Evolutionary conservation across 2,113 vertebrate species (phyloP), one percentile per base, ranked within the genome.

Genomic region (Oriolus oriolus): DNA sequence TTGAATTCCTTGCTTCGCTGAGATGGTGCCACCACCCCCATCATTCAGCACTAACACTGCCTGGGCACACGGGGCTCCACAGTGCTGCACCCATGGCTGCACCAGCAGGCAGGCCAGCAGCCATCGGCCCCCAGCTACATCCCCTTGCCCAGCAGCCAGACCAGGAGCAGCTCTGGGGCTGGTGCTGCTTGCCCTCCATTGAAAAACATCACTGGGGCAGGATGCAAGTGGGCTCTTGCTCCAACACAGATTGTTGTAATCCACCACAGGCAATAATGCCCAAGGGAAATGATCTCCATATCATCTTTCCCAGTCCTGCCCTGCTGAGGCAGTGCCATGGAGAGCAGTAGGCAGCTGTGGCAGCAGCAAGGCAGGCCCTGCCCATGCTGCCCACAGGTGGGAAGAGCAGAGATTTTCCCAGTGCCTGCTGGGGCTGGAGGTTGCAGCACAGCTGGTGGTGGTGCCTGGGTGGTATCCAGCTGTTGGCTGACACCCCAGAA

Each of bases 41-140:
- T 15, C 3, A 7, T 2, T 3, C 52, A 44, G 16, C 2, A 9
- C 18, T 3, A 1, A 18, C 54, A 24, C 68, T 75, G 61, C 56
- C 57, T 13, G 7, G 28, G 60, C 17, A 9, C 3, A 2, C 56
- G 26, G 68, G 41, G 39, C 65, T 80, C 59, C 5, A 8, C 74
- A 42, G 60, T 0, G 0, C 28, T 53, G 84, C 27, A 20, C 5
- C 64, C 53, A n/a, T 0, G 11, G 78, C 39, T n/a, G 64, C 26
- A 47, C 9, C 77, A 64, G 76, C 2, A 3, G 60, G 75, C 41
- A 70, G 56, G 14, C 14, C 39, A 74, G 60, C n/a, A 68, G 61
- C 61, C 39, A 45, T 5, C 9, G 5, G 54, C n/a, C 30, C 65
- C 49, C 0, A 0, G 39, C 14, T 41, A 31, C 63, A 11, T 37